phyloP scores from a whole-genome alignment of 2,888 invertebrate genomes.

The Polyploca ridens region DNA sequence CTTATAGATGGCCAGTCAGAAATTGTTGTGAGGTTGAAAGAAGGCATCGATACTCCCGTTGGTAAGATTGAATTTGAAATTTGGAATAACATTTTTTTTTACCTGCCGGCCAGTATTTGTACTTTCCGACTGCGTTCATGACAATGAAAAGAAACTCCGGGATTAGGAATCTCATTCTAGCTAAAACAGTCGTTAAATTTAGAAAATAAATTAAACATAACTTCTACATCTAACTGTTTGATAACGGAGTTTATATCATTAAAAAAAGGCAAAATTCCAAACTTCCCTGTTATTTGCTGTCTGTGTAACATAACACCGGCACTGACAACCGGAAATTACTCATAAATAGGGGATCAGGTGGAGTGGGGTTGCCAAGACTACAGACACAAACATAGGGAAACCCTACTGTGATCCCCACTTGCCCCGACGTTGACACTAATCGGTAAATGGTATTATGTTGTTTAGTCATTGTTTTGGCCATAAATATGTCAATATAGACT shows the following conservation, averaged over 20 bases:
- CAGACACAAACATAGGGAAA: constrained; percentile 73
- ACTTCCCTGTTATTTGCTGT: not conserved
- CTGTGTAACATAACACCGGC: constrained; percentile 3
- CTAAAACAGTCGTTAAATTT: too few relatives aligned
- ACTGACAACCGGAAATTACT: constrained; percentile 75
- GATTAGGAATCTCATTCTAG: too few relatives aligned
- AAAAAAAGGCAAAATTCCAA: not conserved
- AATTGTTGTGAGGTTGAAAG: constrained; percentile 95
- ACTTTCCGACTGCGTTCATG: too few relatives aligned
- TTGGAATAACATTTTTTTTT: too few relatives aligned
- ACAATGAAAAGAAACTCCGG: too few relatives aligned
- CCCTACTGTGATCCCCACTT: constrained; percentile 45
- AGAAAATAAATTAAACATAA: too few relatives aligned
- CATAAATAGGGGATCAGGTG: constrained; percentile 47
- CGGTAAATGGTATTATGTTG: constrained; percentile 34
- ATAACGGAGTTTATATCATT: too few relatives aligned
- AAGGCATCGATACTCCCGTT: constrained; percentile 93
- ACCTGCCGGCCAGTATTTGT: not conserved
- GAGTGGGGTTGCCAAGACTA: constrained; percentile 70
- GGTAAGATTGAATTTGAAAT: constrained; percentile 83
- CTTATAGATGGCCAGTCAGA: constrained; percentile 95
- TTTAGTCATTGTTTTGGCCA: constrained; percentile 14
- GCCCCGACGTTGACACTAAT: constrained; percentile 24
- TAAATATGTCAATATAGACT: not conserved
- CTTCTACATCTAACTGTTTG: too few relatives aligned